Conservation (phyloP, 2,113 vertebrate species). For the Labeo rohita region DNA sequence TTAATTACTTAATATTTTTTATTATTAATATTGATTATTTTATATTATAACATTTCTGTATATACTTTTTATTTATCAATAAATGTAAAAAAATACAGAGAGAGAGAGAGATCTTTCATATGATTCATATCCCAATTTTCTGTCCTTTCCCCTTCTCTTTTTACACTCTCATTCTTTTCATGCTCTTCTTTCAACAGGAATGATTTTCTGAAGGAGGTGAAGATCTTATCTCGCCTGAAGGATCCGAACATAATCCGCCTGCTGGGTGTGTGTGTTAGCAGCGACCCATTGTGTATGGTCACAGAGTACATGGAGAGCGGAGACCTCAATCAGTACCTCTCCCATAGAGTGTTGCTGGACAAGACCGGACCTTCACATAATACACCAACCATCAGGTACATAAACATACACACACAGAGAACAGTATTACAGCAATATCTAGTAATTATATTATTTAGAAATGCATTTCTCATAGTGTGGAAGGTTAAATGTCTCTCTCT, state of each 20-base stretch:
- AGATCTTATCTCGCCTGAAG: constrained; percentile 90
- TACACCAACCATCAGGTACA: constrained; percentile 83
- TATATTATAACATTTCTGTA: too few species aligned
- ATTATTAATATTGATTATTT: too few species aligned
- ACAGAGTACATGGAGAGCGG: constrained; percentile 96
- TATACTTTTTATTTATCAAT: too few species aligned
- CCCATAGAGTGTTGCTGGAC: constrained; percentile 82
- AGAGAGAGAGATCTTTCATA: background rate
- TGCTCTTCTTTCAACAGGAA: constrained; percentile 71
- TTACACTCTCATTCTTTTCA: background rate
- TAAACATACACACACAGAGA: background rate
- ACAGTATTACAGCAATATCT: background rate
- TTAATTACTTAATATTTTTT: too few species aligned
- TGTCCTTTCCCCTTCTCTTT: background rate
- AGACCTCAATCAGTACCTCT: constrained; percentile 91
- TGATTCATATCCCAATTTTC: background rate
- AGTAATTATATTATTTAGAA: background rate
- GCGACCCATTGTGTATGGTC: constrained; percentile 90
- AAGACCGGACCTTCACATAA: constrained; percentile 76
- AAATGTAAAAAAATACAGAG: too few species aligned
- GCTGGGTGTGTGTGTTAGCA: constrained; percentile 89
- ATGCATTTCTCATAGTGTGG: background rate
- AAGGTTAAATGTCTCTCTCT: background rate
- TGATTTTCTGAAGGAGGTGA: constrained; percentile 91
- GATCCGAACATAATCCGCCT: constrained; percentile 94